These are phyloP conservation scores for Oikopleura dioica DNA, from an alignment of 23 tunicate species.

Conservation along the genomic window DNA sequence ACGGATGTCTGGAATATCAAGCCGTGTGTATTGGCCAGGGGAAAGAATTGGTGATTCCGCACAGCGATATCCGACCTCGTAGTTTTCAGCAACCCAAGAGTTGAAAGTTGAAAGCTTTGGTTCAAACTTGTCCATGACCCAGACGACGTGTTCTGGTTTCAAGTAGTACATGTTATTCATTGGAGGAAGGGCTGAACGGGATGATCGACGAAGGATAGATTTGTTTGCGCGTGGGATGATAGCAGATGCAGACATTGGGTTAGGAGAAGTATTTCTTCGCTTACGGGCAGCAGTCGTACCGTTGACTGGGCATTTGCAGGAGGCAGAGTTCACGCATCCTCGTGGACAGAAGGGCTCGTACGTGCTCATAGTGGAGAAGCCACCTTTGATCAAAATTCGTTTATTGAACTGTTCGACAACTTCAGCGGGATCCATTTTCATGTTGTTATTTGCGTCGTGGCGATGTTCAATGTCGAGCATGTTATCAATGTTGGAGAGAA, in stretches of 20 bases:
- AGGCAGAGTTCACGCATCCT: not conserved
- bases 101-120: not conserved
- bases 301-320: not conserved
- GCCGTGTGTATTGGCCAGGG: not conserved
- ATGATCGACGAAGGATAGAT: not conserved
- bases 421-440: not conserved
- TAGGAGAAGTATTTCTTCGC: no score
- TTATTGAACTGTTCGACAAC: not conserved
- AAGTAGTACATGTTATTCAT: not conserved
- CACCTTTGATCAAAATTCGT: not conserved
- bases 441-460: not conserved
- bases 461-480: not conserved
- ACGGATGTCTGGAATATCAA: not conserved
- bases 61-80: not conserved
- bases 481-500: not conserved
- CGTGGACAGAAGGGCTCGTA: not conserved
- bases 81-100: not conserved
- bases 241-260: no score
- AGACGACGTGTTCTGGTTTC: not conserved
- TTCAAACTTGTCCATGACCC: constrained; percentile 4
- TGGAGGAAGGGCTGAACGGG: not conserved
- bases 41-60: not conserved
- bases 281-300: no score
- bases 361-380: not conserved
- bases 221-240: no score